A percentile compares a stretch with the other conserved stretches of the same genome.
phyloP scores from a whole-genome alignment of 1,140 invertebrate species.

The Drosophila albomicans region DNA sequence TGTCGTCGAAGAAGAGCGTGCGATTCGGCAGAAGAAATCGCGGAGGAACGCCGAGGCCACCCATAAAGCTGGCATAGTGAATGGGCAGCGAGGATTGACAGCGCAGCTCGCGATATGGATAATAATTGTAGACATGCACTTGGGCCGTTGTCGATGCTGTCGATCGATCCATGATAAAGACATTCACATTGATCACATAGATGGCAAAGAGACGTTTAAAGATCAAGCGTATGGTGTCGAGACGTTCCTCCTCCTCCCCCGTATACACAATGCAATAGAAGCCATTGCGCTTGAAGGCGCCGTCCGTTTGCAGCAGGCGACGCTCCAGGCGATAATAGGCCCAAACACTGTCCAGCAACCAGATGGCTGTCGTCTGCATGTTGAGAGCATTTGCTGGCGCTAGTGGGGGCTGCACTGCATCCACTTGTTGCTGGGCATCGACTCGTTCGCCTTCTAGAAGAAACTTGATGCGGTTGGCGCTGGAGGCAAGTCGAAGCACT shows the following conservation, averaged over 20 bases:
- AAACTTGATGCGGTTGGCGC: slow-evolving; percentile 45
- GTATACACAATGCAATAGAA: slow-evolving; percentile 72
- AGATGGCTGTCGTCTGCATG: slow-evolving; percentile 50
- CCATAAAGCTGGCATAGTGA: slow-evolving; percentile 58
- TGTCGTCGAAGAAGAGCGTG: slow-evolving; percentile 52
- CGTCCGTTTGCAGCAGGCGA: slow-evolving; percentile 41
- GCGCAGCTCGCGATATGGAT: slow-evolving; percentile 59
- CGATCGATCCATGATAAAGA: slow-evolving; percentile 42
- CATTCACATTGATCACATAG: slow-evolving; percentile 72
- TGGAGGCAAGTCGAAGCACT: slow-evolving; percentile 25
- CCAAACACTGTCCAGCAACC: slow-evolving; percentile 70
- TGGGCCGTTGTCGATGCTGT: slow-evolving; percentile 13
- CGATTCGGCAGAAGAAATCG: slow-evolving; percentile 9
- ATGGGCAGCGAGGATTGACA: slow-evolving; percentile 68
- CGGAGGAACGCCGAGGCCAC: slow-evolving; percentile 1
- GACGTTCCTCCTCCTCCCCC: slow-evolving; percentile 51
- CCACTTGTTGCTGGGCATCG: neutral
- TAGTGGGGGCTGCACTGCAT: neutral
- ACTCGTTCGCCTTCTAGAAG: slow-evolving; percentile 52
- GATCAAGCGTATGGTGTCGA: slow-evolving; percentile 56
- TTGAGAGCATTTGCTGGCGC: neutral
- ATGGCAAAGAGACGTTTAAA: slow-evolving; percentile 67
- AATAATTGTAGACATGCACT: slow-evolving; percentile 72
- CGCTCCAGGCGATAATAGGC: slow-evolving; percentile 60
- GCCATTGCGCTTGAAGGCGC: slow-evolving; percentile 68